Conservation (phyloP, 1,140 invertebrate species). For the Asbolus verrucosus region DNA sequence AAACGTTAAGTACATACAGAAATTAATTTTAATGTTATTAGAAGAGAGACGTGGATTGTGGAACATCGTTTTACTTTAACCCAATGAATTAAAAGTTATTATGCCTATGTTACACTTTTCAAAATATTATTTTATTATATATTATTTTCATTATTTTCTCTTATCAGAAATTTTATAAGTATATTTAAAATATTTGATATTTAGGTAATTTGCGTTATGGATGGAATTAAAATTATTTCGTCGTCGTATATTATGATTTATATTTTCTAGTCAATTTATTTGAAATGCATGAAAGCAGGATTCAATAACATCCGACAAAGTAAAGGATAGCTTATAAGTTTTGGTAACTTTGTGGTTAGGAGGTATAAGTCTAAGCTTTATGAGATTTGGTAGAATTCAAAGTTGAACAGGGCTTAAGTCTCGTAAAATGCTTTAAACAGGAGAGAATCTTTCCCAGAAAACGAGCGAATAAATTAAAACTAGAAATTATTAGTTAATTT, state of each 20-base stretch:
- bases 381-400: conserved; percentile 31
- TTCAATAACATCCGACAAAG: conserved; percentile 24
- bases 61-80: too few relatives aligned
- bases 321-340: conserved; percentile 38
- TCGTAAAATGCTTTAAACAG: conserved; percentile 23
- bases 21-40: too few relatives aligned
- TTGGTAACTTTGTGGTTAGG: conserved; percentile 3
- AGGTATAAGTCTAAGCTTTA: conserved; percentile 31
- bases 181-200: too few relatives aligned
- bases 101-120: too few relatives aligned
- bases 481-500: conserved; percentile 26
- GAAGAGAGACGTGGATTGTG: too few relatives aligned
- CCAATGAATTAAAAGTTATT: too few relatives aligned
- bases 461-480: not conserved
- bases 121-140: too few relatives aligned
- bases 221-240: too few relatives aligned
- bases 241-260: not conserved
- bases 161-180: too few relatives aligned
- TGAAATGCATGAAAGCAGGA: conserved; percentile 22
- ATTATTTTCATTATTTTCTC: too few relatives aligned
- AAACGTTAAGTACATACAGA: too few relatives aligned
- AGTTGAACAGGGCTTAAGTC: conserved; percentile 23
- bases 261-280: conserved; percentile 5
- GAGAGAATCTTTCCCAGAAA: not conserved
- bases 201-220: too few relatives aligned